Evolutionary conservation across 2,888 invertebrate genomes (phyloP), one percentile per base, ranked within the genome.

Genomic region (Hecatera dysodea): DNA sequence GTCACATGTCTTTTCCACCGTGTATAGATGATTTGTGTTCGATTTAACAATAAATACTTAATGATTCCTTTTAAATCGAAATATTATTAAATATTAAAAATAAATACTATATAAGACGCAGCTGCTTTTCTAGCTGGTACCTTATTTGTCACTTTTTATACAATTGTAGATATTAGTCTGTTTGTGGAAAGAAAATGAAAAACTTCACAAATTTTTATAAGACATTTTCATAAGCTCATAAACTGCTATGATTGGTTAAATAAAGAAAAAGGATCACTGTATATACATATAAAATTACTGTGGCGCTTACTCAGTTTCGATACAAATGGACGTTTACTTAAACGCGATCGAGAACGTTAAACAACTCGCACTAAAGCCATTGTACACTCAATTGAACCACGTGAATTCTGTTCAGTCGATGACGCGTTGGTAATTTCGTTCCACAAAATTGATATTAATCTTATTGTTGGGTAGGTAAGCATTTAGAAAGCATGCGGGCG

Each of bases 71-170:
- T 19, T 3, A 52, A 52, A 52, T 52, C 27, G 39, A 39, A 39
- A 15, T 39, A 15, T 39, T 39, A 15, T 39, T 2, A 39, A 15
- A 39, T 39, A 39, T 22, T 46, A 8, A 19, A 48, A n/a, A 19
- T 1, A 50, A 12, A 19, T 22, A 29, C 11, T 56, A 7, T n/a
- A 3, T 9, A 6, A n/a, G 33, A 39, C 9, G 46, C 53, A 71
- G 62, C 71, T 72, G 71, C 71, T 72, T 55, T 36, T 36, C 11
- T 11, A 46, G 29, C 63, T 72, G 71, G 71, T 72, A 72, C 71
- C 71, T 63, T 48, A 71, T 70, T 70, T 70, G 6, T 24, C 12
- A 62, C 36, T n/a, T 53, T 63, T 71, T 71, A 72, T 42, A 55
- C 9, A 46, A 46, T 46, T 55, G 4, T 71, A 63, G 53, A 3